Evolutionary conservation across 2,888 invertebrate genomes (phyloP), one percentile per base, ranked within the genome.

Genomic region (Zygothrica quintamaculata): DNA sequence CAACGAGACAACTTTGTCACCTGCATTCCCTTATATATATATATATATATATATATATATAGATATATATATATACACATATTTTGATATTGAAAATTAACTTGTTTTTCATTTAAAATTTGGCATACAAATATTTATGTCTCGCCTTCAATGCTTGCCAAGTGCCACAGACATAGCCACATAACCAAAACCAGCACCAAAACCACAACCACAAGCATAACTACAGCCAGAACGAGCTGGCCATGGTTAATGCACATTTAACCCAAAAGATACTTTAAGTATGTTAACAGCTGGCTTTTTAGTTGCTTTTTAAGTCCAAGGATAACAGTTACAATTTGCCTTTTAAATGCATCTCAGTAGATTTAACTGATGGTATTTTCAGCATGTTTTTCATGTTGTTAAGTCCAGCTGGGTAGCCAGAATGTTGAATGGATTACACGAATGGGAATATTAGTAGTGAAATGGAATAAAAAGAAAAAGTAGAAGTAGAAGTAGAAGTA

Each of bases 1-100:
- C 66, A 51, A 8, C 74, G 36, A 53, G 50, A 55, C 68, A 70
- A 71, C 75, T 69, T 69, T 65, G 71, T 59, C 48, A 70, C 58
- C 56, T 42, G 48, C 57, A 53, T 56, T 70, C 56, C 29, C 15
- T 36, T 43, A 47, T 31, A n/a, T n/a, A n/a, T n/a, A n/a, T n/a
- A n/a, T n/a, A n/a, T n/a, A n/a, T n/a, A n/a, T n/a, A n/a, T n/a
- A n/a, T n/a, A n/a, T n/a, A n/a, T n/a, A n/a, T n/a, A n/a, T n/a
- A n/a, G n/a, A n/a, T n/a, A n/a, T n/a, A n/a, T n/a, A n/a, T n/a
- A n/a, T n/a, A n/a, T n/a, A n/a, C n/a, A n/a, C n/a, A n/a, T n/a
- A 12, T 11, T 13, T 34, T 57, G 62, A 53, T 74, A 72, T 72
- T 74, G 62, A 70, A 73, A 70, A 66, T 56, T 43, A 44, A 40